Percentiles rank a stretch among this genome's conserved stretches.
phyloP scores from a whole-genome alignment of 2,113 vertebrate species.

The Toxostoma redivivum region DNA sequence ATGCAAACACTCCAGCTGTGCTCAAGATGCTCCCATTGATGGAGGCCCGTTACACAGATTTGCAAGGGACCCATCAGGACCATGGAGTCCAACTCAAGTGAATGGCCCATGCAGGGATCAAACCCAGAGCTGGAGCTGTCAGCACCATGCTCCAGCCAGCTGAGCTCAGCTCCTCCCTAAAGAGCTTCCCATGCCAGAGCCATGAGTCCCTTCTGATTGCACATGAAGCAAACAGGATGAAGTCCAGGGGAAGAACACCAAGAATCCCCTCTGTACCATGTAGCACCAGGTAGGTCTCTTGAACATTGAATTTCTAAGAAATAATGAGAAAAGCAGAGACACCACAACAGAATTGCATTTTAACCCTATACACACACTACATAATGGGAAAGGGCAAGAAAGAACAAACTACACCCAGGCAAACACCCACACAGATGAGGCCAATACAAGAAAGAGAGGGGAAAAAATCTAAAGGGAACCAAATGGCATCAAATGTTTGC shows the following conservation, averaged over 20 bases:
- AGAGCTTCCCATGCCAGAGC: neutral
- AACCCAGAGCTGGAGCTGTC: accelerated
- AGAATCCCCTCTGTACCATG: neutral
- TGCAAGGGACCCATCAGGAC: neutral
- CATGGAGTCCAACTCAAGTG: accelerated
- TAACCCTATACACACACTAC: neutral
- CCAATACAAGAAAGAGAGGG: neutral
- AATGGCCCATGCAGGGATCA: neutral
- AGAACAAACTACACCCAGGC: neutral
- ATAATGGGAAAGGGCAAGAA: neutral
- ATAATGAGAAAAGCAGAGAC: neutral
- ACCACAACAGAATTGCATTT: neutral
- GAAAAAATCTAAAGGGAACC: neutral
- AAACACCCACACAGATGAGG: neutral
- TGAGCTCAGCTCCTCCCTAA: neutral
- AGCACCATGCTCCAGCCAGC: neutral
- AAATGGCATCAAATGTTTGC: neutral
- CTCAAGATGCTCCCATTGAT: neutral
- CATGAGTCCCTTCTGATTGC: neutral
- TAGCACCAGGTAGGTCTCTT: accelerated
- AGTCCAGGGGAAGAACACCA: neutral
- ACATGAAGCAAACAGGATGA: neutral
- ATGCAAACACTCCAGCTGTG: neutral
- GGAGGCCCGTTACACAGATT: neutral
- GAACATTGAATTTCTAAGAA: neutral